Evolutionary conservation across 37 sponge, comb jelly and placozoan species (phyloP).

Genomic region (Oopsacas minuta): DNA sequence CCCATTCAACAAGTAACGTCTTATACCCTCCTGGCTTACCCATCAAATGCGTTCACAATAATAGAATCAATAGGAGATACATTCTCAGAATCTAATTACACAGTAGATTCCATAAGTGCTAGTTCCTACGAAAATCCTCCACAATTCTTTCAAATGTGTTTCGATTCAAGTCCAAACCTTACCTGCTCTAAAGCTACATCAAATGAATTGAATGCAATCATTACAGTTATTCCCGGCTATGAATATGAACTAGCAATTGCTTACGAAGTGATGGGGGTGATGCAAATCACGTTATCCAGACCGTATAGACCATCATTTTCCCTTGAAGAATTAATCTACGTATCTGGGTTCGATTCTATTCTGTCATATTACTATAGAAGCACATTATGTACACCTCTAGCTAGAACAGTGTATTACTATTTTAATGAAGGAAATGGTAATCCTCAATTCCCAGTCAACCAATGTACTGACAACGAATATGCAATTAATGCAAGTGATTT

Average conservation of each 20-base stretch:
- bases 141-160: not conserved
- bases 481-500: not conserved
- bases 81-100: not conserved
- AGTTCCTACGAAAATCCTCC: not conserved
- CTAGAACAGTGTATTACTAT: not conserved
- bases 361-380: not conserved
- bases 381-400: not conserved
- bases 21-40: not conserved
- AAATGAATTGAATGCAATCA: not conserved
- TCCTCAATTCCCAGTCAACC: not conserved
- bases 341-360: not conserved
- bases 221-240: not conserved
- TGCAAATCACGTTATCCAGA: not conserved
- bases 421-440: not conserved
- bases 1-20: not conserved
- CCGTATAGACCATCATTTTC: not conserved
- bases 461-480: not conserved
- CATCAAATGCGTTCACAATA: not conserved
- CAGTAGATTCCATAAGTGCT: not conserved
- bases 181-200: not conserved
- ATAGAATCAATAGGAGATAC: not conserved
- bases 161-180: not conserved
- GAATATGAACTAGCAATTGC: not conserved
- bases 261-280: not conserved
- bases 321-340: not conserved